Evolutionary conservation across 2,888 invertebrate genomes (phyloP), one percentile per base, ranked within the genome.

Genomic region (Tetragnatha montana): DNA sequence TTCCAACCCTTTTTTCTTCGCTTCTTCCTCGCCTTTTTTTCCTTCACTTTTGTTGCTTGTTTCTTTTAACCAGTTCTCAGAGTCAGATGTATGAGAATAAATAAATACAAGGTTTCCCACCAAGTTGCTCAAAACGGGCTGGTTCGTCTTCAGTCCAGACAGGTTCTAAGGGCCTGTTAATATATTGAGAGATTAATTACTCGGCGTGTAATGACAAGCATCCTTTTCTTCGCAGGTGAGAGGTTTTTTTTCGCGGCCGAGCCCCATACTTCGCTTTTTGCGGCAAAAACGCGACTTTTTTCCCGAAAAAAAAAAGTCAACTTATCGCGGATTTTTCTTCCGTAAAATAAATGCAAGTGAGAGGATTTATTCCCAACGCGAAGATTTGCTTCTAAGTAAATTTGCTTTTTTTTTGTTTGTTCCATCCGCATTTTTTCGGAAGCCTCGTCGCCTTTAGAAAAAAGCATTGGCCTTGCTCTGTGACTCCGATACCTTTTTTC

Each of bases 61-160:
- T 71, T 83, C 73, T 69, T 85, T 89, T 89, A 85, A 89, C 89
- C 85, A 89, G 89, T 89, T 89, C 89, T 76, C 81, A 89, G 85
- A 89, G 85, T 50, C 71, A 71, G 70, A 75, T 80, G 85, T 84
- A 84, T 89, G 89, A 85, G 89, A 89, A 89, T 85, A 89, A 89
- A 89, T 89, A 89, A 89, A 89, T 89, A 89, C 89, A 85, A 85
- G 81, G 85, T 85, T 89, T 89, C 89, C 89, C 89, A 89, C 89
- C 89, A 85, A 79, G 17, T 74, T 71, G 70, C 71, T 70, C 68
- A 85, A 81, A 89, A 89, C 81, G 82, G 80, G 51, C 22, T 80
- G 35, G 74, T 78, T 87, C 83, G 50, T 35, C 73, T 73, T 74
- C 71, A 68, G 74, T n/a, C 70, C 82, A 87, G 89, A 90, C 89